Evolutionary conservation across 2,888 invertebrate species (phyloP).

Genomic region (Eueremaeus valkanovi): DNA sequence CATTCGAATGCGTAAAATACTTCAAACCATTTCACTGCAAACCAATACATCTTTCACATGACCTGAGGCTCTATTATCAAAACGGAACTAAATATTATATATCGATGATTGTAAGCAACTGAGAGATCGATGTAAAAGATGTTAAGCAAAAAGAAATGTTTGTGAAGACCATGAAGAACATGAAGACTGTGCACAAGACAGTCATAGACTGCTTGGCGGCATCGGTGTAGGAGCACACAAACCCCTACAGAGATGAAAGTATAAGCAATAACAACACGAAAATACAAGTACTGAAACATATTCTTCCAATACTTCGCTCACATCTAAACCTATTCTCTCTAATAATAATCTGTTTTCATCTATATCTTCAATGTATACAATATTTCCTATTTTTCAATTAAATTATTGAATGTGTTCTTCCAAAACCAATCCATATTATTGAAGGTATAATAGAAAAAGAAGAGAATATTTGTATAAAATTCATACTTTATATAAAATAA

Average conservation of each 20-base stretch:
- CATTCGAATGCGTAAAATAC: constrained; percentile 16
- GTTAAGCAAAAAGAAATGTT: neutral
- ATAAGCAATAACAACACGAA: constrained; percentile 20
- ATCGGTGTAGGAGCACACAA: constrained; percentile 1
- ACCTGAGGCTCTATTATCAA: constrained; percentile 21
- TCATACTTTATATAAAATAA: too few species aligned
- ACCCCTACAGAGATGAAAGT: constrained; percentile 24
- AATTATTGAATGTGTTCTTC: too few species aligned
- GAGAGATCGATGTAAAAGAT: neutral
- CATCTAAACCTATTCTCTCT: neutral
- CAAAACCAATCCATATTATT: too few species aligned
- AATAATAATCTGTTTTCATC: neutral
- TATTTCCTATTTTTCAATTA: too few species aligned
- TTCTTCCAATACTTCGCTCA: neutral
- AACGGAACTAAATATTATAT: constrained; percentile 23
- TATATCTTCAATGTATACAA: too few species aligned
- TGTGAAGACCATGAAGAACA: neutral
- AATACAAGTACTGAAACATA: constrained; percentile 7
- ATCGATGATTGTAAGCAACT: constrained; percentile 10
- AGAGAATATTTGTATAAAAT: too few species aligned
- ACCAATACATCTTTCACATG: constrained; percentile 14
- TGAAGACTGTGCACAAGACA: neutral
- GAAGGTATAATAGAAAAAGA: too few species aligned
- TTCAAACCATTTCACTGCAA: neutral
- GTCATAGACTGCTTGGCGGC: constrained; percentile 13